A percentile compares a stretch with the other conserved stretches of the same genome.
Conservation (phyloP, 2,113 vertebrate species). For the Alligator sinensis region DNA sequence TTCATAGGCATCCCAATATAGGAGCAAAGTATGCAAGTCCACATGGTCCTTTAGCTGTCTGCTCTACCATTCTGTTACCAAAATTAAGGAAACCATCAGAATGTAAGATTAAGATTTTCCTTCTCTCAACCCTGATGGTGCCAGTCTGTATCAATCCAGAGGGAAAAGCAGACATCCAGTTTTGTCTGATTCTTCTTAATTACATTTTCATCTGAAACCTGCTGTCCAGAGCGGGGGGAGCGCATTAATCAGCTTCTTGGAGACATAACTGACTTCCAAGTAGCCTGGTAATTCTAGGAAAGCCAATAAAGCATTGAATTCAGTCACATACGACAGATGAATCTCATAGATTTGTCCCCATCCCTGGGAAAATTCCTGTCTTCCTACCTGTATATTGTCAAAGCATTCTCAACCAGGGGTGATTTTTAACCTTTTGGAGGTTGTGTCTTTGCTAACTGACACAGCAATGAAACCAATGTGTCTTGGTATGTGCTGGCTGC, state of each 20-base stretch:
- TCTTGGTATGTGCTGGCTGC: background rate
- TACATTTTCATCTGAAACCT: background rate
- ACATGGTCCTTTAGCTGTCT: slow-evolving; percentile 40
- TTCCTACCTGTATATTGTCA: background rate
- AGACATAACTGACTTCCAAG: background rate
- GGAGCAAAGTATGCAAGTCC: slow-evolving; percentile 29
- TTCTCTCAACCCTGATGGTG: slow-evolving; percentile 13
- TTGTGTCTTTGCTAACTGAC: background rate
- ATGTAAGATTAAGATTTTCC: slow-evolving; percentile 15
- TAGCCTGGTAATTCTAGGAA: background rate
- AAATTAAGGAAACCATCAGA: slow-evolving; percentile 60
- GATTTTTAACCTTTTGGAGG: background rate
- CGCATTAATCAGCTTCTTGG: background rate
- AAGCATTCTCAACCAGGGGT: background rate
- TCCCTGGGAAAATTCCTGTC: background rate
- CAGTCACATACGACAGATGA: background rate
- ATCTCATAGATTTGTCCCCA: background rate
- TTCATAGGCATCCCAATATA: slow-evolving; percentile 38
- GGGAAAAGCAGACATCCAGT: background rate
- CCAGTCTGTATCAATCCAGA: background rate
- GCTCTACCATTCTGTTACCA: slow-evolving; percentile 42
- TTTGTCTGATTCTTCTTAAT: slow-evolving; percentile 11
- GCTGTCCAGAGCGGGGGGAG: background rate
- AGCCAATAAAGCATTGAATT: background rate
- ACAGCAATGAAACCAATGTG: background rate